A percentile compares a stretch with the other conserved stretches of the same genome.
These are phyloP conservation scores for Drosophila athabasca DNA, from an alignment of 1,140 invertebrate genomes.

Conservation along the genomic window DNA sequence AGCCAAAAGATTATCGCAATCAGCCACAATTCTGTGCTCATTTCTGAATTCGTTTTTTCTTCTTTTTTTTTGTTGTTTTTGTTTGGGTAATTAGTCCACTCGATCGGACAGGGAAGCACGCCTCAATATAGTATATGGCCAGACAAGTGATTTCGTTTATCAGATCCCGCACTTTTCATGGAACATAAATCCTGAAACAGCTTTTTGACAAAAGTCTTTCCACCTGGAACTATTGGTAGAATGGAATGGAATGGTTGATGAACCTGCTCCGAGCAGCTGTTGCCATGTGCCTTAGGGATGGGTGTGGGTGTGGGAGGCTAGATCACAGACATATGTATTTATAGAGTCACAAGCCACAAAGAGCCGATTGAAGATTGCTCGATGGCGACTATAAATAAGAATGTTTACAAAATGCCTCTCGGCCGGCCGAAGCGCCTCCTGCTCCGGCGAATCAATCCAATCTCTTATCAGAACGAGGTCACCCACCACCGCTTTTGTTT, in stretches of 20 bases:
- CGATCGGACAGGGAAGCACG: conserved; percentile 31
- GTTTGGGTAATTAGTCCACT: conserved; percentile 45
- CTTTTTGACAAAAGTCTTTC: not conserved
- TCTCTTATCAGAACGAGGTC: conserved; percentile 59
- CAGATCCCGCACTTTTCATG: conserved; percentile 22
- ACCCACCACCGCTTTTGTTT: conserved; percentile 44
- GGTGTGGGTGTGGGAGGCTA: not conserved
- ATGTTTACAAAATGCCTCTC: conserved; percentile 28
- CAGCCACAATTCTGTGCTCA: conserved; percentile 12
- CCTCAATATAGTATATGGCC: conserved; percentile 34
- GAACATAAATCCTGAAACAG: conserved; percentile 8
- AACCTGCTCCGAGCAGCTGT: conserved; percentile 2
- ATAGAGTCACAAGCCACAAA: conserved; percentile 11
- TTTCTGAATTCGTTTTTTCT: conserved; percentile 6
- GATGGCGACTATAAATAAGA: conserved; percentile 33
- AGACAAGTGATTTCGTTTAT: conserved; percentile 40
- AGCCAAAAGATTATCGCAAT: conserved; percentile 42
- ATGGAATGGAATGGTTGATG: not conserved
- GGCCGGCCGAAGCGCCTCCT: not conserved
- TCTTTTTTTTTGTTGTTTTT: too few relatives aligned
- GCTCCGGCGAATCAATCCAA: too few relatives aligned
- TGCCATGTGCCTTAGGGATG: conserved; percentile 5
- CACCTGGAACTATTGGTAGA: not conserved
- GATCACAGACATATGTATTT: conserved; percentile 18
- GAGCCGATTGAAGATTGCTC: conserved; percentile 12